Evolutionary conservation across 1,140 invertebrate species (phyloP).

Genomic region (Plectus sambesii): DNA sequence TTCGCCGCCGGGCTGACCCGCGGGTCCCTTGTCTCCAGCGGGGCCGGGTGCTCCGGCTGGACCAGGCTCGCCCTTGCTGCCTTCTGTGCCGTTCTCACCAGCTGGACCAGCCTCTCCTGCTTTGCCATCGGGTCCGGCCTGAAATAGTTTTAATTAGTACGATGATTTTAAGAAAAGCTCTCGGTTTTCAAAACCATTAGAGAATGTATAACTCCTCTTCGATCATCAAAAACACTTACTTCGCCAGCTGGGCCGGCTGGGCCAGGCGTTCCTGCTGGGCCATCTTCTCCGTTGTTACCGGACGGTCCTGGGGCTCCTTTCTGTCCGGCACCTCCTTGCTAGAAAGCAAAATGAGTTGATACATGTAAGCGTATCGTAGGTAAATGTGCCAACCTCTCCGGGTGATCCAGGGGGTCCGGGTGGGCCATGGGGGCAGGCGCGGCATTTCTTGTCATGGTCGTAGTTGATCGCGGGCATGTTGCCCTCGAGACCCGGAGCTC

Average conservation of each 20-base stretch:
- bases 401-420: conserved; percentile 3
- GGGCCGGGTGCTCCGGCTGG: conserved; percentile 1
- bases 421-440: conserved; percentile 19
- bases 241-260: neutral
- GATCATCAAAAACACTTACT: too few relatives aligned
- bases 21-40: neutral
- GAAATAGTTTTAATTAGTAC: too few relatives aligned
- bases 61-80: conserved; percentile 1
- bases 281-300: conserved; percentile 2
- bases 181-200: too few relatives aligned
- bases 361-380: neutral
- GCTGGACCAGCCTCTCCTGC: neutral
- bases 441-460: conserved; percentile 19
- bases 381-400: neutral
- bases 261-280: neutral
- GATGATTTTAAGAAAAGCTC: too few relatives aligned
- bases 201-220: too few relatives aligned
- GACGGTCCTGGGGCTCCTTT: conserved; percentile 3
- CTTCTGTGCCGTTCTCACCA: neutral
- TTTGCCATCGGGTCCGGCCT: neutral
- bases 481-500: conserved; percentile 23
- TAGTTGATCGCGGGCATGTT: conserved; percentile 22
- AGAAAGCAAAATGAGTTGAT: neutral
- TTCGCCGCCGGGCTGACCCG: neutral
- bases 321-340: neutral